Evolutionary conservation across 2,113 vertebrate species (phyloP).

Genomic region (Oncorhynchus clarkii): DNA sequence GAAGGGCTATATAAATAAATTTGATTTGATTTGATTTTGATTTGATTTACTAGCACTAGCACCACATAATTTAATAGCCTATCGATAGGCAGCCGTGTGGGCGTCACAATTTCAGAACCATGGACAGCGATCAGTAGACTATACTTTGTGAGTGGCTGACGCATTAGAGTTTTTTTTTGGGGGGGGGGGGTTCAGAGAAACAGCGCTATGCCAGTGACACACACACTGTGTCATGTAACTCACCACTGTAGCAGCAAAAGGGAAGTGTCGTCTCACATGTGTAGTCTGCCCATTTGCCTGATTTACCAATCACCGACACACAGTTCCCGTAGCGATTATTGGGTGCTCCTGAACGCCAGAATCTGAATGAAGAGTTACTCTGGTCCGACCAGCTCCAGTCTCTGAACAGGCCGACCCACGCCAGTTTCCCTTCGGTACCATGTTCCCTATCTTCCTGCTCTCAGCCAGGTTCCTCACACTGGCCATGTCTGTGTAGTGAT

Average conservation of each 20-base stretch:
- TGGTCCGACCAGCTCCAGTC: neutral
- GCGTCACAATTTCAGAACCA: too few relatives aligned
- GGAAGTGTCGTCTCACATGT: neutral
- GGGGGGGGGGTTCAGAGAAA: too few relatives aligned
- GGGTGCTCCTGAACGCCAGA: neutral
- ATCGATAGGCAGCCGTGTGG: too few relatives aligned
- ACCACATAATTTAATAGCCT: too few relatives aligned
- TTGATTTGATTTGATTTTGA: too few relatives aligned
- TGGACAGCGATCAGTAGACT: too few relatives aligned
- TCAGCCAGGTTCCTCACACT: neutral
- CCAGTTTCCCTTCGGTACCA: neutral
- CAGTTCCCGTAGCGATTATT: neutral
- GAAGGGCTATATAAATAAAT: too few relatives aligned
- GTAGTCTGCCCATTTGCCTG: neutral
- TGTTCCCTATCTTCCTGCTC: neutral
- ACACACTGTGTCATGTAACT: neutral
- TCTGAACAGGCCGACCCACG: neutral
- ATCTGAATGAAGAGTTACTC: neutral
- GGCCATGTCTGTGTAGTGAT: slow-evolving; percentile 7
- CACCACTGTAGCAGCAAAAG: slow-evolving; percentile 3
- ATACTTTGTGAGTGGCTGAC: too few relatives aligned
- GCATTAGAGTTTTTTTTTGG: too few relatives aligned
- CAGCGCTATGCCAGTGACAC: too few relatives aligned
- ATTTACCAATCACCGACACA: too few relatives aligned
- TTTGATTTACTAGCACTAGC: too few relatives aligned